Conservation (phyloP, 1,140 invertebrate species). For the Hirudo medicinalis region DNA sequence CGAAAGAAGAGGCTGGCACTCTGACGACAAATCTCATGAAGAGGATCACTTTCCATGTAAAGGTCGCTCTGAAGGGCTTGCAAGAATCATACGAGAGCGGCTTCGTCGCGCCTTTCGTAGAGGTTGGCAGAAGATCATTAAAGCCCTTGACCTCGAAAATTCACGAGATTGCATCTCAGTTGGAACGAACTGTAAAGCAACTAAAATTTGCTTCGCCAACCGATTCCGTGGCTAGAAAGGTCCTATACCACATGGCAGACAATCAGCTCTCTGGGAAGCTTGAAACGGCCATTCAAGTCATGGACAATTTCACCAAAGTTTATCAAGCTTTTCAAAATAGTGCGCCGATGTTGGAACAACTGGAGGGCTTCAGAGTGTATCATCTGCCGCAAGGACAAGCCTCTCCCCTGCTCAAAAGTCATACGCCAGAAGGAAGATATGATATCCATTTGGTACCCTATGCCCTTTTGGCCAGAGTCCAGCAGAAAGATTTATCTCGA, state of each 20-base stretch:
- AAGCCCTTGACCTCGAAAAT: conserved; percentile 3
- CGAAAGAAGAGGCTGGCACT: background rate
- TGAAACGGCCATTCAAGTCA: conserved; percentile 12
- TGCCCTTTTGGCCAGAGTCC: conserved; percentile 12
- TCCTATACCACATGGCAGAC: conserved; percentile 20
- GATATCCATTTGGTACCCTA: conserved; percentile 19
- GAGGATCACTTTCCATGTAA: conserved; percentile 16
- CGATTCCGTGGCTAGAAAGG: conserved; percentile 18
- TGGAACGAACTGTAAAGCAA: conserved; percentile 15
- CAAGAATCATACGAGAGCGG: conserved; percentile 8
- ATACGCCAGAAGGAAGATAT: conserved; percentile 21
- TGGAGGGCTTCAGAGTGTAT: background rate
- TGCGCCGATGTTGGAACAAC: background rate
- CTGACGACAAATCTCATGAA: background rate
- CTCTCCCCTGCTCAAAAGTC: background rate
- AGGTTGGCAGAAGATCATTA: conserved; percentile 6
- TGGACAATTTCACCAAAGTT: conserved; percentile 19
- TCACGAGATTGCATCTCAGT: conserved; percentile 3
- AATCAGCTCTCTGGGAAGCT: conserved; percentile 18
- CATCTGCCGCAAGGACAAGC: background rate
- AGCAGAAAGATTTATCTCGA: background rate
- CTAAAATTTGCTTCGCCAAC: conserved; percentile 14
- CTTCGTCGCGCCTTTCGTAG: conserved; percentile 13
- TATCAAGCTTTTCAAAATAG: conserved; percentile 17
- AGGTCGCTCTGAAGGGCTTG: conserved; percentile 16